Base-by-base conservation (phyloP, 53 echinoderm and acorn worm genomes). In the Mesocentrotus franciscanus region DNA sequence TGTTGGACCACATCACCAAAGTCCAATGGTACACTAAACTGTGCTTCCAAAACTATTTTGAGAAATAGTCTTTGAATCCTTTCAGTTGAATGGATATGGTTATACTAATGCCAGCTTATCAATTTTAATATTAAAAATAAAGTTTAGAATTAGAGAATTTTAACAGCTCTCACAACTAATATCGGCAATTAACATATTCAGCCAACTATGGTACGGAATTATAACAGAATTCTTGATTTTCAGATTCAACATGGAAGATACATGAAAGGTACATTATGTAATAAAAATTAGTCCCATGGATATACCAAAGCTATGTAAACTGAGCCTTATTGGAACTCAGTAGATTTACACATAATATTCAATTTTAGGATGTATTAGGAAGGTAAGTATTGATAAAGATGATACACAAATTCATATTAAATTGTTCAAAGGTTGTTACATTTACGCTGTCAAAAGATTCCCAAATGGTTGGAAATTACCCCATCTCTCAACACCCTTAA, bases 181-280 rank as follows among this genome's bases (percentile, higher is more conserved):
- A 87, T 9, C 58, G 59, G 87, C 87, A 59, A 58, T 87, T 87
- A 87, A 87, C 87, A 87, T 22, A 8, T 56, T 33, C 29, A 87
- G 15, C 87, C 3, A n/a, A 87, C 2, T 84, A 2, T 85, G 27
- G 14, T 55, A 49, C 22, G 18, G 55, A 42, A 55, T 84, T 29
- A 24, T n/a, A 87, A 84, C 24, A 84, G 9, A 84, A 57, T n/a
- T 58, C 56, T 87, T 58, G 59, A 87, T 57, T 84, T 87, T 87
- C 87, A 87, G 87, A 87, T 87, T 87, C 87, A 59, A 27, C 55
- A 76, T 76, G 30, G 30, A 33, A 76, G 76, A 13, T 87, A 57
- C 56, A 56, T 58, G 24, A 58, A 57, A 57, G 87, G 56, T 57
- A 87, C 29, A 87, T n/a, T 27, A 22, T 83, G 83, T 20, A 55